A percentile compares a stretch with the other conserved stretches of the same genome.
Evolutionary conservation across 2,113 vertebrate genomes (phyloP).

Genomic region (Merops nubicus): DNA sequence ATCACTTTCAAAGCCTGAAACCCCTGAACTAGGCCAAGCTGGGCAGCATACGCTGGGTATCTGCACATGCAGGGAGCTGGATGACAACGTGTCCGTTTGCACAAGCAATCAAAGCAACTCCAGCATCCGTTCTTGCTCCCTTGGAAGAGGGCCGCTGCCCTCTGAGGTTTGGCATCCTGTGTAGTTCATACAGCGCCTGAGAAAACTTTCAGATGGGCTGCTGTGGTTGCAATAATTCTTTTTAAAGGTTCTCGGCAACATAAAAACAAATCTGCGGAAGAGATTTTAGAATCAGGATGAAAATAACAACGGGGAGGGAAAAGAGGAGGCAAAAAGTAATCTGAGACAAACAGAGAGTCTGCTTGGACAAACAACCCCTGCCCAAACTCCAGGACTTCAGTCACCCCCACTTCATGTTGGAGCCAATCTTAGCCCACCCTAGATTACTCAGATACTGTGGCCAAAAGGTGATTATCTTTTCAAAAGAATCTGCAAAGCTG

Average conservation of each 20-base stretch:
- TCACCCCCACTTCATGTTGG: rapidly evolving
- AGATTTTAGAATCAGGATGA: neutral
- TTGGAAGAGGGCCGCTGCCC: constrained; percentile 1
- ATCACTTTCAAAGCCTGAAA: neutral
- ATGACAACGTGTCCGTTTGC: neutral
- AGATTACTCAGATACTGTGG: neutral
- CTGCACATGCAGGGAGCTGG: neutral
- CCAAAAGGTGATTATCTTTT: neutral
- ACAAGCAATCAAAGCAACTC: neutral
- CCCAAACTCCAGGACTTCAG: neutral
- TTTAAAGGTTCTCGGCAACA: neutral
- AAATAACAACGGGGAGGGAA: neutral
- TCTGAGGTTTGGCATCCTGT: constrained; percentile 12
- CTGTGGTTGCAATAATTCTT: constrained; percentile 33
- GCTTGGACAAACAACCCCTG: neutral
- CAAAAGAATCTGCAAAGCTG: neutral
- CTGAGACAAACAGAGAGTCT: neutral
- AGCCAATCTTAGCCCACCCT: neutral
- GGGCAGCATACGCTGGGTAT: neutral
- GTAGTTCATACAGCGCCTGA: neutral
- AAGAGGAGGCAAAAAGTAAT: neutral
- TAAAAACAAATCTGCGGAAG: neutral
- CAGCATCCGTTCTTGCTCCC: neutral
- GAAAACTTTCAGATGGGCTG: constrained; percentile 35
- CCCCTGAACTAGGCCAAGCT: neutral